phyloP scores from a whole-genome alignment of 2,797 vertebrate genomes.

The Myotis findleyi region DNA sequence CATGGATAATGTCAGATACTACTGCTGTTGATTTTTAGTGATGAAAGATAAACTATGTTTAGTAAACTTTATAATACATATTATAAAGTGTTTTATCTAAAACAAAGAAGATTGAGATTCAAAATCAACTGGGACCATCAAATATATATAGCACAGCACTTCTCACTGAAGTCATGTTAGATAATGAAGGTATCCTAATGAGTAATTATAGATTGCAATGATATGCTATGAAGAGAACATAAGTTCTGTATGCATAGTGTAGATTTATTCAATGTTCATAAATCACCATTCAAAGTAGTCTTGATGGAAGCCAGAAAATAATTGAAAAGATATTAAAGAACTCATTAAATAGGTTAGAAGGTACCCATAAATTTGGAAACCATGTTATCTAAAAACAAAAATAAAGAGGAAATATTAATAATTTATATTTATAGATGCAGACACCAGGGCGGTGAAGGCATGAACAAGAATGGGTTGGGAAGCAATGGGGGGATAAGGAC shows the following conservation, averaged over 20 bases:
- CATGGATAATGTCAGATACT: background rate
- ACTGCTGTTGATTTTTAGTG: background rate
- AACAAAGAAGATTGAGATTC: background rate
- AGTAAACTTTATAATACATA: background rate
- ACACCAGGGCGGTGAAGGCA: too few species aligned
- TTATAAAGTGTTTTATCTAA: background rate
- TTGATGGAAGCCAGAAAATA: background rate
- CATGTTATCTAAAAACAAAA: background rate
- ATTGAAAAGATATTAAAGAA: background rate
- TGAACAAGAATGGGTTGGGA: too few species aligned
- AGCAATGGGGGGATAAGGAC: too few species aligned
- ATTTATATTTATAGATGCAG: background rate
- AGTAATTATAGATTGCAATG: background rate
- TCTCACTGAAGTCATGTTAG: background rate
- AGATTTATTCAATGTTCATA: slow-evolving; percentile 2
- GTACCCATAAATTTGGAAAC: background rate
- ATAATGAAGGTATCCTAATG: background rate
- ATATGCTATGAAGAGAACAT: background rate
- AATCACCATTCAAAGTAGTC: slow-evolving; percentile 21
- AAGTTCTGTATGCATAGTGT: background rate
- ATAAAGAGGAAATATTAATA: background rate
- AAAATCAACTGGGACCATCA: background rate
- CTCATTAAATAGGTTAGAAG: background rate
- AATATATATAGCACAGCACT: background rate
- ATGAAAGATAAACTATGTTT: background rate